A percentile compares a stretch with the other conserved stretches of the same genome.
Evolutionary conservation across 2,113 vertebrate genomes (phyloP).

Genomic region (Zosterops hypoxanthus): DNA sequence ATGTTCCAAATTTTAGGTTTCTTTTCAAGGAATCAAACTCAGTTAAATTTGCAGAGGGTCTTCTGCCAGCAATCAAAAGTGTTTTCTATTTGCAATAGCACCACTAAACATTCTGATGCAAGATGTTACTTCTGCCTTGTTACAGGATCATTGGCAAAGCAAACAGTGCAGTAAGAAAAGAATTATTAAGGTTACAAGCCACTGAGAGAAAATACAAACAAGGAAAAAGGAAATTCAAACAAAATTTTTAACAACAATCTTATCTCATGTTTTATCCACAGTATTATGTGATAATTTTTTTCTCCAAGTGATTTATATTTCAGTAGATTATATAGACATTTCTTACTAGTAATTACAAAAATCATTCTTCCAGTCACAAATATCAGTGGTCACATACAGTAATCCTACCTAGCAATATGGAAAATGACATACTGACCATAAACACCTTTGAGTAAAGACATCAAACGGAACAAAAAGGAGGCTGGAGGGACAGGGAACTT

Average conservation of each 20-base stretch:
- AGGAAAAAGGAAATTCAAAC: not conserved
- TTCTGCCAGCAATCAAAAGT: not conserved
- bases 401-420: not conserved
- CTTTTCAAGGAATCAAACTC: slow-evolving; percentile 1
- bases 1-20: not conserved
- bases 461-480: not conserved
- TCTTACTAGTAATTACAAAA: not conserved
- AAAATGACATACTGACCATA: not conserved
- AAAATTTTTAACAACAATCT: not conserved
- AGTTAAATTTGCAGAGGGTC: not conserved
- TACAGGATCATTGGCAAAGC: not conserved
- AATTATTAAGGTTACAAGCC: not conserved
- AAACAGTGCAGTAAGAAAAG: not conserved
- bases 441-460: not conserved
- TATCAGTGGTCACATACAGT: not conserved
- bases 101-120: not conserved
- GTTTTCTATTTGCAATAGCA: not conserved
- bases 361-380: not conserved
- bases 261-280: not conserved
- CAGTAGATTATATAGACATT: not conserved
- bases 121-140: not conserved
- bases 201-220: not conserved
- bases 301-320: not conserved
- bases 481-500: not conserved
- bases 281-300: not conserved